Base-by-base conservation (phyloP, 2,797 vertebrate genomes). In the Xyrichtys novacula region DNA sequence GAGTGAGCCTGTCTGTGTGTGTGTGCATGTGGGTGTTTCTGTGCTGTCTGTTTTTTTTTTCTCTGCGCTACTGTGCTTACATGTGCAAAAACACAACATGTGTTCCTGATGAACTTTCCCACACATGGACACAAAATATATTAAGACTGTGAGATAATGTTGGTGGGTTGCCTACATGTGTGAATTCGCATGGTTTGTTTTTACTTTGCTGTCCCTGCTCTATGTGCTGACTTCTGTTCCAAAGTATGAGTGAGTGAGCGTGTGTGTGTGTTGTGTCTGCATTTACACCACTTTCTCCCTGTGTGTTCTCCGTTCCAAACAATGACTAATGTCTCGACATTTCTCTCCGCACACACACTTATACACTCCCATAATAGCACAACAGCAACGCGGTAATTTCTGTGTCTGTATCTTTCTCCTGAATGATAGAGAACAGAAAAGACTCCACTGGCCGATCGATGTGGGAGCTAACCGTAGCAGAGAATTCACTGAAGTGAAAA, bases 381-480 rank as follows among this genome's bases (percentile, higher is more conserved):
- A 53, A 54, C 8, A n/a, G 46, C 58, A 36, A 49, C 52, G 62
- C 49, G 29, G 63, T 74, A 2, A 67, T 74, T 81, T 59, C 53
- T 76, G 44, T 59, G 31, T 40, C 63, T 74, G 42, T 50, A 71
- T 52, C 28, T 88, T 80, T 49, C 31, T 39, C 78, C 74, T 77
- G 78, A 78, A 49, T 44, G 71, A 90, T 59, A 74, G 71, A 79
- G 86, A 52, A 70, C 53, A 78, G 78, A 56, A 59, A 67, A 69
- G 44, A 81, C 61, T 73, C 32, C 52, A 75, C 59, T 59, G 63
- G 70, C 62, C 76, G 66, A 80, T 89, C 68, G 47, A 90, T 90
- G 78, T 16, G 23, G 36, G 50, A 0, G 10, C 59, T 64, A 60
- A 65, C 46, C 7, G 31, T 36, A 73, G 48, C 40, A 2, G 40